phyloP scores from a whole-genome alignment of 2,797 vertebrate genomes.

The Chromis chromis region DNA sequence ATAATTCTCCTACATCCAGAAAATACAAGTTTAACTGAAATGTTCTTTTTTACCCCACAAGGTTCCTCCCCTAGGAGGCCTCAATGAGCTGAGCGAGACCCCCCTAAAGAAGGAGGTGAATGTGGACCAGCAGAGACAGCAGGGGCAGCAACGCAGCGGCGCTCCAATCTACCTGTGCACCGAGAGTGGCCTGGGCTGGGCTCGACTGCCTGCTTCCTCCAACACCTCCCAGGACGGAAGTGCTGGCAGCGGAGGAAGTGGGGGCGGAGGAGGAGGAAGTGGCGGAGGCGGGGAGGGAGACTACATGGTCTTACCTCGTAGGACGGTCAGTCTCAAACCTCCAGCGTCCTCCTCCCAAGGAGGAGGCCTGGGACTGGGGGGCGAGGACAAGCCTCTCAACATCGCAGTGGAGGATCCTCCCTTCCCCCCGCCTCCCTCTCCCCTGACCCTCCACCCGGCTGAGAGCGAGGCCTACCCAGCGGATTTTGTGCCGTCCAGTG shows the following conservation, averaged over 20 bases:
- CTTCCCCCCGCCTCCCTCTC: slow-evolving; percentile 85
- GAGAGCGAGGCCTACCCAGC: slow-evolving; percentile 91
- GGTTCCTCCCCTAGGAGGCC: slow-evolving; percentile 89
- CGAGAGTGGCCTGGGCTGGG: slow-evolving; percentile 93
- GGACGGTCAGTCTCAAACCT: slow-evolving; percentile 94
- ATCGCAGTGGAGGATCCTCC: slow-evolving; percentile 89
- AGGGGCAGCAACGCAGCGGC: slow-evolving; percentile 79
- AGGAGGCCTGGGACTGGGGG: slow-evolving; percentile 81
- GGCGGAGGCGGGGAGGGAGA: slow-evolving; percentile 89
- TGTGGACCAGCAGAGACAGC: slow-evolving; percentile 86
- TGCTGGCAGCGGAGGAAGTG: slow-evolving; percentile 78
- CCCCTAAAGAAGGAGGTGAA: slow-evolving; percentile 90
- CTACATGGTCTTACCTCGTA: slow-evolving; percentile 97
- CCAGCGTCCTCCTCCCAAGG: slow-evolving; percentile 77
- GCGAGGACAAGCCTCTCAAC: slow-evolving; percentile 88
- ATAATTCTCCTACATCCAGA: background rate
- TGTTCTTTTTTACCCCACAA: slow-evolving; percentile 14
- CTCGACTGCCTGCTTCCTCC: slow-evolving; percentile 86
- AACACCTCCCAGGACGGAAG: slow-evolving; percentile 79
- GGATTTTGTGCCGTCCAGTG: slow-evolving; percentile 87
- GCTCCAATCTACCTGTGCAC: slow-evolving; percentile 95
- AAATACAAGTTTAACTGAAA: background rate
- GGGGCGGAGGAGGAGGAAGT: slow-evolving; percentile 82
- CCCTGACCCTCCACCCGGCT: slow-evolving; percentile 85
- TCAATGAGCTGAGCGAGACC: slow-evolving; percentile 90